Evolutionary conservation across 2,113 vertebrate species (phyloP).

Genomic region (Suricata suricatta): DNA sequence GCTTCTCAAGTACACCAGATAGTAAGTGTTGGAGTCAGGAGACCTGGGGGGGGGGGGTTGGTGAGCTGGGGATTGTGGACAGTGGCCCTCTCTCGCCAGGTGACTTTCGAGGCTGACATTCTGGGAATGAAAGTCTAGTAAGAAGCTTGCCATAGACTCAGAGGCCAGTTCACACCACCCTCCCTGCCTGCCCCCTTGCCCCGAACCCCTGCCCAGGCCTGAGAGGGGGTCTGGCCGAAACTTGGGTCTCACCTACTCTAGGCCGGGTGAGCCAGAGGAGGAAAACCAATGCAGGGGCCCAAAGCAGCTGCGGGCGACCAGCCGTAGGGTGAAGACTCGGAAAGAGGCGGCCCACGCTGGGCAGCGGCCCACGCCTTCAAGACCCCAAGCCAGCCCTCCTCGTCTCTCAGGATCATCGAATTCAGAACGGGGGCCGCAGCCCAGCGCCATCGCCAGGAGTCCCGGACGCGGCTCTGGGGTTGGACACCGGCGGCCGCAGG

Average conservation of each 20-base stretch:
- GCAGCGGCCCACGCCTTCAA: not conserved
- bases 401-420: not conserved
- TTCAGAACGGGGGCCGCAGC: not conserved
- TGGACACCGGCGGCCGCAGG: not conserved
- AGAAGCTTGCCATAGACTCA: not conserved
- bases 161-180: not conserved
- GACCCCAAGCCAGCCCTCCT: not conserved
- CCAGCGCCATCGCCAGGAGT: not conserved
- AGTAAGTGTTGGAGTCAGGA: not conserved
- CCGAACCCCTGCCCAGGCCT: not conserved
- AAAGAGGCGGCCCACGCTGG: not conserved
- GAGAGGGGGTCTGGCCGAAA: not conserved
- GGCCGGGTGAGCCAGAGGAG: not conserved
- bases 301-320: not conserved
- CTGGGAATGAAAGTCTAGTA: not conserved
- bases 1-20: not conserved
- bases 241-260: slow-evolving; percentile 54
- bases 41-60: not conserved
- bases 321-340: not conserved
- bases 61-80: not conserved
- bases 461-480: slow-evolving; percentile 40
- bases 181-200: not conserved
- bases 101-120: not conserved
- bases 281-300: not conserved
- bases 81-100: not conserved